Percentiles rank a stretch among this genome's conserved stretches.
phyloP scores from a whole-genome alignment of 92 coral and sea anemone genomes.

The Anthopleura xanthogrammica region DNA sequence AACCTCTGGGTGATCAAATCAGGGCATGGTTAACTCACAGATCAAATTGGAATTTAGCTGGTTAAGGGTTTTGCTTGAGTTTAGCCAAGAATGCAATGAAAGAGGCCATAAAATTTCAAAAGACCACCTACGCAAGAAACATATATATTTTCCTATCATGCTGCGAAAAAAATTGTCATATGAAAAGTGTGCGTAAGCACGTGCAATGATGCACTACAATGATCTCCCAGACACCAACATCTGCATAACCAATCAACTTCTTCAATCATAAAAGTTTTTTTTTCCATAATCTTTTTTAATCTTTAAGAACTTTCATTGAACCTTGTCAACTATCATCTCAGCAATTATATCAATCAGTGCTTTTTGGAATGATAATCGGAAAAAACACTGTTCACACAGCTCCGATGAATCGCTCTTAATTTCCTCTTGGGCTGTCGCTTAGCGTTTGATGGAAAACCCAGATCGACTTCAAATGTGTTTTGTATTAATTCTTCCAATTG shows the following conservation, averaged over 20 bases:
- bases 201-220: neutral
- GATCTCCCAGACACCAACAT: neutral
- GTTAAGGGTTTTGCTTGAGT: too few relatives aligned
- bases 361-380: slow-evolving; percentile 3
- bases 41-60: neutral
- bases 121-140: neutral
- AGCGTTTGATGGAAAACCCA: neutral
- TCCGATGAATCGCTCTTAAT: neutral
- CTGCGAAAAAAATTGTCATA: neutral
- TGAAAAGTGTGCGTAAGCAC: neutral
- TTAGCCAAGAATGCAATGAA: too few relatives aligned
- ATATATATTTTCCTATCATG: neutral
- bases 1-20: too few relatives aligned
- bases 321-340: neutral
- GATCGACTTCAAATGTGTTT: slow-evolving; percentile 17
- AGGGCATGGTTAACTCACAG: too few relatives aligned
- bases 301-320: slow-evolving; percentile 7
- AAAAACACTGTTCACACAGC: neutral
- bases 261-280: neutral
- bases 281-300: neutral
- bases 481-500: slow-evolving; percentile 22
- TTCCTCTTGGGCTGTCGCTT: slow-evolving; percentile 1
- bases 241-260: slow-evolving; percentile 6
- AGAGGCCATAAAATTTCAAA: neutral
- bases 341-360: neutral